These are phyloP conservation scores for Xiphydria camelus DNA, from an alignment of 2,888 invertebrate species.

Conservation along the genomic window DNA sequence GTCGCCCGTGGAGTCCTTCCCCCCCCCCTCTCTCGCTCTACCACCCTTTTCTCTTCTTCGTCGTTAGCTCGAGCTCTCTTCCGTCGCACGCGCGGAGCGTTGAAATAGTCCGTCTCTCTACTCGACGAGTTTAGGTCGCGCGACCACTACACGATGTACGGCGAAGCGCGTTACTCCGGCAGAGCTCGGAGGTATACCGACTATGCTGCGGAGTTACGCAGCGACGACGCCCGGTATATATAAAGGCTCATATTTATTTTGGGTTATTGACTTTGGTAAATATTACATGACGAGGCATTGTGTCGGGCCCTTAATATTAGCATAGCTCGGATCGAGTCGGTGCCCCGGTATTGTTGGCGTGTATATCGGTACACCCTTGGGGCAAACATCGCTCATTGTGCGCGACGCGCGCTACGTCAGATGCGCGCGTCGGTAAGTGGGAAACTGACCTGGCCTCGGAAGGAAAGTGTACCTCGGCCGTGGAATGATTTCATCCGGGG, in stretches of 20 bases:
- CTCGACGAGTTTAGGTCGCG: slow-evolving; percentile 8
- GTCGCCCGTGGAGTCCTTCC: no score
- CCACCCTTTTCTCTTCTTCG: no score
- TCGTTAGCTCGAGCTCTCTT: no score
- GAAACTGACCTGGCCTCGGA: background rate
- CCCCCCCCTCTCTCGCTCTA: no score
- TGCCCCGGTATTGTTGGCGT: slow-evolving; percentile 14
- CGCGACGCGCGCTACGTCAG: background rate
- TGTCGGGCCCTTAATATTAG: slow-evolving; percentile 33
- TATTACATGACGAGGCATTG: slow-evolving; percentile 38
- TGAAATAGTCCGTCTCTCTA: no score
- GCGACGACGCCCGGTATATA: slow-evolving; percentile 6
- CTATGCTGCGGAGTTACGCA: no score
- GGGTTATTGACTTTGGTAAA: slow-evolving; percentile 42
- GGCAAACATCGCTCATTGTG: slow-evolving; percentile 16
- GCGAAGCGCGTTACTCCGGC: background rate
- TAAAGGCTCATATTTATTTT: slow-evolving; percentile 33
- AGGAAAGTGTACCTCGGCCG: no score
- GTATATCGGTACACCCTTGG: slow-evolving; percentile 21
- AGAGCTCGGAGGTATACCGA: no score
- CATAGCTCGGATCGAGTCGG: slow-evolving; percentile 23
- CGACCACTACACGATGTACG: slow-evolving; percentile 11
- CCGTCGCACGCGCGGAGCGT: no score
- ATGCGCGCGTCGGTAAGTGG: background rate
- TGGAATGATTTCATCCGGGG: no score